These are phyloP conservation scores for Cephonodes hylas DNA, from an alignment of 2,888 invertebrate species.

Conservation along the genomic window DNA sequence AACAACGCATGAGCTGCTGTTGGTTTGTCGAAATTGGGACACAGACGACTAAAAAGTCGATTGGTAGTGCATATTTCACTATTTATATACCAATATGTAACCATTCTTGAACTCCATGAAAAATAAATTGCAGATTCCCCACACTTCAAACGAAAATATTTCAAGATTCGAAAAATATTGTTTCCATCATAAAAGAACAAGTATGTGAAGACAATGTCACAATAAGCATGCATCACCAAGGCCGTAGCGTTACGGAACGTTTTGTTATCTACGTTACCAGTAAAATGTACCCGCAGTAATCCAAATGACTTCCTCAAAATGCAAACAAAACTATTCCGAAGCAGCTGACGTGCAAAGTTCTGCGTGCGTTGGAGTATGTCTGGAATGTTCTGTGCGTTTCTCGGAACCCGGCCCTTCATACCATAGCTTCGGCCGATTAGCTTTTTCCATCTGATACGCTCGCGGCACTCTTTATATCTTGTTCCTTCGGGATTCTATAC, in stretches of 20 bases:
- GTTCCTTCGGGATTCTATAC: neutral
- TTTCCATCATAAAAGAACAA: neutral
- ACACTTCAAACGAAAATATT: no score
- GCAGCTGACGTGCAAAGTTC: slow-evolving; percentile 31
- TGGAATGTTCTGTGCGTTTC: slow-evolving; percentile 54
- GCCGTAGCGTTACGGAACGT: neutral
- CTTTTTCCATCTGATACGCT: slow-evolving; percentile 42
- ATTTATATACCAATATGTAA: no score
- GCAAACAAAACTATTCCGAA: slow-evolving; percentile 48
- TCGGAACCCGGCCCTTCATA: slow-evolving; percentile 47
- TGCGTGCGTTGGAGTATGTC: slow-evolving; percentile 37
- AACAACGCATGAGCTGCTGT: no score
- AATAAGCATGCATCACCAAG: neutral
- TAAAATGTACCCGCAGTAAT: slow-evolving; percentile 29
- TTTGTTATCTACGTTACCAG: slow-evolving; percentile 7
- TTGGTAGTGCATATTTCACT: no score
- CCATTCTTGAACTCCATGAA: no score
- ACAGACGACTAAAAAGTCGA: no score
- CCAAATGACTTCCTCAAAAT: slow-evolving; percentile 45
- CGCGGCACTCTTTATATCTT: slow-evolving; percentile 27
- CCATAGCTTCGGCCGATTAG: slow-evolving; percentile 45
- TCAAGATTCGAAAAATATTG: neutral
- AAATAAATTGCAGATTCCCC: no score
- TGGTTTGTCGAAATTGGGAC: no score
- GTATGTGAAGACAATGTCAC: no score